Evolutionary conservation across 2,113 vertebrate species (phyloP).

Genomic region (Mirounga angustirostris): DNA sequence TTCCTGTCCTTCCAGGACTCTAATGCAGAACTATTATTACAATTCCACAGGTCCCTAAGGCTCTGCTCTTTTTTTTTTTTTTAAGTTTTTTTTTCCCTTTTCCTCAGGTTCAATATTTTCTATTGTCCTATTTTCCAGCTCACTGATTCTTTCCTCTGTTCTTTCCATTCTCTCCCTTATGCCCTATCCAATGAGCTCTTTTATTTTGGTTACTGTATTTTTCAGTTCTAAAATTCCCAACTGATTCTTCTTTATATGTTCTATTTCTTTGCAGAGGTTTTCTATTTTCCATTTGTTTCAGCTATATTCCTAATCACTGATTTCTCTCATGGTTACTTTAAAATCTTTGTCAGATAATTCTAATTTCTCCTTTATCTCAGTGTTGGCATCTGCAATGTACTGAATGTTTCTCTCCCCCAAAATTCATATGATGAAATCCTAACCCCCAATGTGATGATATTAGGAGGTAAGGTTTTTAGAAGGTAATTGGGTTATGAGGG

Average conservation of each 20-base stretch:
- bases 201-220: background rate
- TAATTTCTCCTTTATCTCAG: background rate
- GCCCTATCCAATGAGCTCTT: background rate
- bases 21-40: background rate
- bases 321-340: background rate
- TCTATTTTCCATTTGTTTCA: background rate
- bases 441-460: background rate
- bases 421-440: background rate
- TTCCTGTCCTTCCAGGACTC: background rate
- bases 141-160: background rate
- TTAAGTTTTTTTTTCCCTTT: background rate
- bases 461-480: background rate
- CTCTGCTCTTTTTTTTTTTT: background rate
- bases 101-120: background rate
- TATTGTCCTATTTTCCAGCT: background rate
- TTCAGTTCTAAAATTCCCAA: background rate
- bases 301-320: background rate
- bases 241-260: background rate
- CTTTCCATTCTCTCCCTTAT: background rate
- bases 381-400: background rate
- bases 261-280: background rate
- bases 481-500: background rate
- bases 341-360: background rate
- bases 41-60: background rate
- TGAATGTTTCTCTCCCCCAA: background rate